Base-by-base conservation (phyloP, 2,797 vertebrate species). In the Pangasius djambal region DNA sequence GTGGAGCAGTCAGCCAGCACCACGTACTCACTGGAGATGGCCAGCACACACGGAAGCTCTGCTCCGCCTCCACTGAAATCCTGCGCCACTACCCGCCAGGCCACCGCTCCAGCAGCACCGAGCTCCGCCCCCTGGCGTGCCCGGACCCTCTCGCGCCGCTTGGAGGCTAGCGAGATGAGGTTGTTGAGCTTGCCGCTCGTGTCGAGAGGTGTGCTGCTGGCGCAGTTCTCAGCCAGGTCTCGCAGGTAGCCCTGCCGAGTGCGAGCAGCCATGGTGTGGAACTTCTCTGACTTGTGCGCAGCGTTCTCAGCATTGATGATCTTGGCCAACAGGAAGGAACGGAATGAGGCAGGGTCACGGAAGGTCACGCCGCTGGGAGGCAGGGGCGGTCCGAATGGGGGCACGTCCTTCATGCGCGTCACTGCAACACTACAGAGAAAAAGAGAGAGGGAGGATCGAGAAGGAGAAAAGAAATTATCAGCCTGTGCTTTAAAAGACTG, bases 351-450 rank as follows among this genome's bases (percentile, higher is more conserved):
- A 0, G 97, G 96, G 89, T 97, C 97, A 18, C 96, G 95, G 94
- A 99, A 99, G 55, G 96, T 94, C 92, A 96, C 92, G 2, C 96
- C 93, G 48, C 94, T 96, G 2, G 93, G 92, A 0, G 96, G 97
- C 82, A 99, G 96, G 4, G 98, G 96, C 0, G 98, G 98, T 0
- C 98, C 98, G 0, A 99, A 99, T 0, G 97, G 95, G 0, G 98
- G 98, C 7, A 98, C 98, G 0, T 99, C 98, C 93, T 99, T 98
- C 97, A 98, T 99, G 85, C 98, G 96, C 0, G 97, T 98, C 92
- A 98, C 98, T 2, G 98, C 98, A 89, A 98, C 97, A 25, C 98
- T 99, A 89, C 3, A 72, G 69, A n/a, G 48, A 25, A 7, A 57
- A 44, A 57, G 57, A 78, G 83, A 48, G 86, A 61, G 31, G 18